Evolutionary conservation across 2,113 vertebrate species (phyloP), one percentile per base, ranked within the genome.

Genomic region (Prunella himalayana): DNA sequence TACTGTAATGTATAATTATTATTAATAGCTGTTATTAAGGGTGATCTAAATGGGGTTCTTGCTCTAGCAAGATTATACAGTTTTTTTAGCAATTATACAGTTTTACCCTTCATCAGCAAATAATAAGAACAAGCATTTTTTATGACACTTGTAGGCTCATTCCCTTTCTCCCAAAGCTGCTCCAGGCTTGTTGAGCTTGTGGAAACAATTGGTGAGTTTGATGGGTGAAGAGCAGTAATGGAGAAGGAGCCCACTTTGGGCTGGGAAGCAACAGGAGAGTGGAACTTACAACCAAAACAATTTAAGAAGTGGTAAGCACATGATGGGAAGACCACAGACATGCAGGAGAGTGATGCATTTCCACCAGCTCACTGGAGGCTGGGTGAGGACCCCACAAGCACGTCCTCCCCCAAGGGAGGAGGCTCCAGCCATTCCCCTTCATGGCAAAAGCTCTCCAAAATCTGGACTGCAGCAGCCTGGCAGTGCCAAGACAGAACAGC

Each of bases 391-490:
- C 11, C 31, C 66, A 39, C 3, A 71, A 0, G 0, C 7, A 53
- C 0, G 0, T 35, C 10, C 8, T 51, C 5, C 21, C 6, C 6
- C 23, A 13, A 13, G 10, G 15, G 28, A 27, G 49, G 57, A 80
- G 39, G 23, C 24, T 83, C n/a, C 82, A 63, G 28, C 9, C 35
- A 6, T 18, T 15, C 14, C 22, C 24, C n/a, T 66, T 27, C 21
- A 63, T 7, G 13, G 22, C 33, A 57, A 90, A 87, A 42, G 15
- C 33, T 49, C 39, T 63, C 37, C 71, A 76, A 53, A 64, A 45
- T 16, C 16, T 30, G 31, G 31, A 28, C 37, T 28, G 53, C 22
- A 53, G 68, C 56, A 80, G 68, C 24, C 41, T 3, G 6, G 59
- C 31, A 11, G 15, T 17, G 47, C 16, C 3, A 2, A 59, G 33